Conservation (phyloP, 2,797 vertebrate genomes). For the Lutjanus argentimaculatus region DNA sequence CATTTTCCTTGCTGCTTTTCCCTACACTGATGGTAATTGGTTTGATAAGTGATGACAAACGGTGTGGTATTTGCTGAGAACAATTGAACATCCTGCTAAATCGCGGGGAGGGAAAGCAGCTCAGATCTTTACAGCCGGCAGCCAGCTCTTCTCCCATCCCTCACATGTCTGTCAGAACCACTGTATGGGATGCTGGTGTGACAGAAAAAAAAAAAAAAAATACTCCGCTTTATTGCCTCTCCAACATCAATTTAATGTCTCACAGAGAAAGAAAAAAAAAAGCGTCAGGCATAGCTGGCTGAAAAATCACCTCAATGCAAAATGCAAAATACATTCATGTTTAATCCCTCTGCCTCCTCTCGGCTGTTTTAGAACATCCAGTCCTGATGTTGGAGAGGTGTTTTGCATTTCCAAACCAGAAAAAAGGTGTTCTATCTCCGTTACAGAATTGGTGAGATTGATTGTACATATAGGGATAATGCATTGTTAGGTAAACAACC, state of each 20-base stretch:
- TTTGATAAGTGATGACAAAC: conserved; percentile 62
- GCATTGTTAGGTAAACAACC: conserved; percentile 71
- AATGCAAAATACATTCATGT: conserved; percentile 60
- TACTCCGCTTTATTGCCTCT: conserved; percentile 59
- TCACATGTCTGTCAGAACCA: conserved; percentile 57
- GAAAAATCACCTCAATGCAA: conserved; percentile 60
- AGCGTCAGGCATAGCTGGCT: conserved; percentile 5
- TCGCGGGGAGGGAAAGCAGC: conserved; percentile 23
- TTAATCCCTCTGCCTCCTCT: conserved; percentile 55
- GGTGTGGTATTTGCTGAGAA: conserved; percentile 30
- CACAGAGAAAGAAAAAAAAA: background rate
- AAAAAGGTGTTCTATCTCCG: conserved; percentile 4
- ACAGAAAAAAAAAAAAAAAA: conserved; percentile 40
- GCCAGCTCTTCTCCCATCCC: conserved; percentile 48
- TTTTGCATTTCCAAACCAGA: conserved; percentile 33
- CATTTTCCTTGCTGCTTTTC: background rate
- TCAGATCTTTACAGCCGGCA: conserved; percentile 50
- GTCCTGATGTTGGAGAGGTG: conserved; percentile 38
- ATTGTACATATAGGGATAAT: conserved; percentile 53
- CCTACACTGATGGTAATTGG: conserved; percentile 44
- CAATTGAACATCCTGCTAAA: conserved; percentile 53
- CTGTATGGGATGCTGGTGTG: conserved; percentile 39
- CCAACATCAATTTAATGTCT: conserved; percentile 59
- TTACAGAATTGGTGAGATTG: conserved; percentile 44
- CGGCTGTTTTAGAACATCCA: conserved; percentile 37